Evolutionary conservation across 1,140 invertebrate species (phyloP).

Genomic region (Pissodes strobi): DNA sequence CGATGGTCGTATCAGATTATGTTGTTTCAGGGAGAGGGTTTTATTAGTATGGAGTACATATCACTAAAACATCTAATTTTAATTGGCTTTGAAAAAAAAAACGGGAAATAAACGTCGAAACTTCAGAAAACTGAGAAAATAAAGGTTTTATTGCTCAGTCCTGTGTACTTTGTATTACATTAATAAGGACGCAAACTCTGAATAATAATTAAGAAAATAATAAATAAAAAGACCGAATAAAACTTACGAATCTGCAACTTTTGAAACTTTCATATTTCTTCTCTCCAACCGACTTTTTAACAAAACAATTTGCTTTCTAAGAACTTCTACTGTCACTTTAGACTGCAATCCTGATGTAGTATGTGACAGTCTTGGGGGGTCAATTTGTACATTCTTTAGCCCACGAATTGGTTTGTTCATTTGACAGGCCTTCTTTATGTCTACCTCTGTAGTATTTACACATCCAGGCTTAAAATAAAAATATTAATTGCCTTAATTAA

Average conservation of each 20-base stretch:
- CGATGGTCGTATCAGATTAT: too few relatives aligned
- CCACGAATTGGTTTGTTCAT: constrained; percentile 72
- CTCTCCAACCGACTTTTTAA: constrained; percentile 81
- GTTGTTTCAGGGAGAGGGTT: too few relatives aligned
- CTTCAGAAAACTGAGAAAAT: too few relatives aligned
- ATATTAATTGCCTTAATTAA: too few relatives aligned
- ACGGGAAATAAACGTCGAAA: too few relatives aligned
- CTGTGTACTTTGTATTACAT: too few relatives aligned
- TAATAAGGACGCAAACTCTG: too few relatives aligned
- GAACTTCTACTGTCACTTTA: constrained; percentile 43
- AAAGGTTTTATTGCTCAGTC: too few relatives aligned
- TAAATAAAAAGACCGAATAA: neutral
- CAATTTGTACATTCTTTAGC: constrained; percentile 60
- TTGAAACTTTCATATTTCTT: constrained; percentile 93
- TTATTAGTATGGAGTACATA: too few relatives aligned
- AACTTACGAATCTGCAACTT: constrained; percentile 94
- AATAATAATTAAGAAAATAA: too few relatives aligned
- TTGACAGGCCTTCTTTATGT: constrained; percentile 95
- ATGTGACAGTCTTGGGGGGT: constrained; percentile 63
- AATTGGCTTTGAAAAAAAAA: too few relatives aligned
- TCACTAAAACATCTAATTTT: too few relatives aligned
- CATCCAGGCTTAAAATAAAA: constrained; percentile 82
- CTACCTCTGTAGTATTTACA: constrained; percentile 98
- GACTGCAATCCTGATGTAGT: constrained; percentile 61
- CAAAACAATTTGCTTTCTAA: constrained; percentile 54